Evolutionary conservation across 2,113 vertebrate species (phyloP), one percentile per base, ranked within the genome.

Genomic region (Irena cyanogastra): DNA sequence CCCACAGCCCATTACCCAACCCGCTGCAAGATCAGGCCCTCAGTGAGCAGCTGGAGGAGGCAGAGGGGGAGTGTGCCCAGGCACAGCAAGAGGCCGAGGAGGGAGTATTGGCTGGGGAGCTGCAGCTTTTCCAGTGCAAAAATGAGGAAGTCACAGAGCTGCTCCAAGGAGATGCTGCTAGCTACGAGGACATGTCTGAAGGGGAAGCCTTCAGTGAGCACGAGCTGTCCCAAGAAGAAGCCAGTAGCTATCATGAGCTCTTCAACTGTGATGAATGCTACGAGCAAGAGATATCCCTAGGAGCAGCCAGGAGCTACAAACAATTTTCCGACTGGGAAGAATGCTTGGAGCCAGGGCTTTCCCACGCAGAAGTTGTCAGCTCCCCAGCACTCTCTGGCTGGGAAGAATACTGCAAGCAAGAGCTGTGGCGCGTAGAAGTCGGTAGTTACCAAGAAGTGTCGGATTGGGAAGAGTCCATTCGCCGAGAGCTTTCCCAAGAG

Each of bases 31-130:
- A 6, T n/a, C 23, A 24, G 31, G 23, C 23, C 15, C 23, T 37
- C 23, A 11, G 4, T 3, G n/a, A 59, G 15, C 57, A 35, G 56
- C n/a, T 26, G 35, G 16, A 60, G 15, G 16, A 37, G n/a, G n/a
- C 22, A 37, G 35, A 7, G 10, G 27, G 24, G 7, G 10, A 7
- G 4, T 27, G 10, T 7, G 10, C 7, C 57, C 16, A 2, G 3
- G 35, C 23, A 27, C 15, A 37, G 35, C 16, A 37, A 18, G 10
- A 27, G 35, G 16, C 6, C 18, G 35, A 37, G 10, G 23, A 60
- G 57, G 35, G 57, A 37, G 6, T 27, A 18, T 26, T 37, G 23
- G 5, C 24, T 60, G 23, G 16, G 23, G 10, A 60, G 59, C 35
- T 60, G 11, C 17, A 60, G 24, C 26, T 9, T 27, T 27, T 17